Evolutionary conservation across 2,113 vertebrate genomes (phyloP).

Genomic region (Columba livia): DNA sequence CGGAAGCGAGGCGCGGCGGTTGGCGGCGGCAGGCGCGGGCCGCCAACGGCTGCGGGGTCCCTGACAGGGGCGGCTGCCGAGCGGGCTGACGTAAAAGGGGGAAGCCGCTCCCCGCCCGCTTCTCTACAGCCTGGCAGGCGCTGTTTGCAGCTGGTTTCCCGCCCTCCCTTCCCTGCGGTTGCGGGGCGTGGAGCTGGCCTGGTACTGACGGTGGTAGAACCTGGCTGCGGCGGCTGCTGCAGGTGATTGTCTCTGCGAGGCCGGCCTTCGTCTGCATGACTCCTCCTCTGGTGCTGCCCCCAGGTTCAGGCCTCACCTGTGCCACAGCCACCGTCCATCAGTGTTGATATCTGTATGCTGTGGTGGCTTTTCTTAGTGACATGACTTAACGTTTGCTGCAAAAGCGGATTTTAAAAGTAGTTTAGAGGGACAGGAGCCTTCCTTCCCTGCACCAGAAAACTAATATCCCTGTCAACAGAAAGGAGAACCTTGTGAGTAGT

Average conservation of each 20-base stretch:
- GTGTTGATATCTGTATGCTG: rapidly evolving
- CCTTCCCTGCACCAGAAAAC: neutral
- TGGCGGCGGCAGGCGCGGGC: neutral
- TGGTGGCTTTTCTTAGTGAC: neutral
- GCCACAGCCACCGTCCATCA: rapidly evolving
- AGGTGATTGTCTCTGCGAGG: neutral
- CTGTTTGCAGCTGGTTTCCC: rapidly evolving
- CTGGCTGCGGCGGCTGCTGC: neutral
- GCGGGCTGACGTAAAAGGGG: neutral
- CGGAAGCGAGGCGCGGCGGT: neutral
- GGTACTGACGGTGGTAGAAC: no score
- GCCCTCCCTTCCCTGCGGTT: no score
- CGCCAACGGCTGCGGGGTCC: neutral
- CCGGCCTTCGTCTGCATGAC: no score
- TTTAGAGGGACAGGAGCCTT: neutral
- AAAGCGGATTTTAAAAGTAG: neutral
- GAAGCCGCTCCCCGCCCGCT: neutral
- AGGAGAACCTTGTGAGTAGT: neutral
- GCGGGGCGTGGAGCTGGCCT: neutral
- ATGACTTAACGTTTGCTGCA: rapidly evolving
- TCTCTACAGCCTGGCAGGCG: neutral
- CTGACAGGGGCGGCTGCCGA: neutral
- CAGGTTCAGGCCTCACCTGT: neutral
- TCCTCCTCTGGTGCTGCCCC: no score
- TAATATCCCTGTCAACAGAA: neutral